A percentile compares a stretch with the other conserved stretches of the same genome.
phyloP scores from a whole-genome alignment of 92 coral and sea anemone genomes.

The Palythoa grandiflora region DNA sequence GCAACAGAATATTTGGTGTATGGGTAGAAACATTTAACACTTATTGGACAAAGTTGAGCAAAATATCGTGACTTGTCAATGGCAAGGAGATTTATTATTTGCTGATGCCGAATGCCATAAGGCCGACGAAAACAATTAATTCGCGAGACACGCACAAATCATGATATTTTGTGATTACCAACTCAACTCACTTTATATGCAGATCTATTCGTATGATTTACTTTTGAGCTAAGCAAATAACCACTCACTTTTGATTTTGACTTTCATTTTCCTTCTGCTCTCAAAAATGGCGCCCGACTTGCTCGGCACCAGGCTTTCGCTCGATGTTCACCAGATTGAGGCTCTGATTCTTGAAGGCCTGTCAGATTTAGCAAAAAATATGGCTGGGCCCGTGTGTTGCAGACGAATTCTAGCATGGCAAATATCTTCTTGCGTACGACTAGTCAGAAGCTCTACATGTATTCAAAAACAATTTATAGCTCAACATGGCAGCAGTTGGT shows the following conservation, averaged over 20 bases:
- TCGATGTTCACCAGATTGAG: slow-evolving; percentile 20
- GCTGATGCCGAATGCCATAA: no score
- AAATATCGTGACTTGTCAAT: no score
- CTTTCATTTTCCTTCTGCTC: slow-evolving; percentile 14
- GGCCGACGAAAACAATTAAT: no score
- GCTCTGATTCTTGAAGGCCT: background rate
- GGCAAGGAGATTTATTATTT: no score
- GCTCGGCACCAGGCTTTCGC: slow-evolving; percentile 3
- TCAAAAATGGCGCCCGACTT: slow-evolving; percentile 31
- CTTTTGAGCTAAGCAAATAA: background rate
- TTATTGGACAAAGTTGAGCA: no score
- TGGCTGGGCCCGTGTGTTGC: slow-evolving; percentile 2
- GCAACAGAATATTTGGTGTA: no score
- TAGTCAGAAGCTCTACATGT: background rate
- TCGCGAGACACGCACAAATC: no score
- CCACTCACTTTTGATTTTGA: slow-evolving; percentile 30
- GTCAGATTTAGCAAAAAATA: background rate
- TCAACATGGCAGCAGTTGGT: background rate
- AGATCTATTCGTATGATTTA: background rate
- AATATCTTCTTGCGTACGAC: background rate
- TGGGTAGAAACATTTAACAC: no score
- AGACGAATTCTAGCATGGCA: slow-evolving; percentile 1
- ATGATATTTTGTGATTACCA: no score
- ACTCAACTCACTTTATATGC: no score
- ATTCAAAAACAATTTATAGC: background rate